These are phyloP conservation scores for Xiphophorus maculatus DNA, from an alignment of 2,113 vertebrate species.

Conservation along the genomic window DNA sequence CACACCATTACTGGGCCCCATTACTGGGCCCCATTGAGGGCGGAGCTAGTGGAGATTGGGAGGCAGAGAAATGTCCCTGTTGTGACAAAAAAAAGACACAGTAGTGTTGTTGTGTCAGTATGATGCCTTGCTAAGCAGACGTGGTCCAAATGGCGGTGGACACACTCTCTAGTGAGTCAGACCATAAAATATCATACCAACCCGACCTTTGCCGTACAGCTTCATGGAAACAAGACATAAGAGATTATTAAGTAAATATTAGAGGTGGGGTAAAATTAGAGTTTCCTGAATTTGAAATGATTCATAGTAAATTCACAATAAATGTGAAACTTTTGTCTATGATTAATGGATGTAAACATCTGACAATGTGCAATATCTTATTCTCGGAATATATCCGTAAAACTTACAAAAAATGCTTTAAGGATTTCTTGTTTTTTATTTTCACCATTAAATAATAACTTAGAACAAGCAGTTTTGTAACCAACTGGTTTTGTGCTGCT, in stretches of 20 bases:
- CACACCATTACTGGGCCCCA: no score
- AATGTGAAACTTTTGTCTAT: not conserved
- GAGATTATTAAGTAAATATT: not conserved
- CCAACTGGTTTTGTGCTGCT: not conserved
- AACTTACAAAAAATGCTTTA: not conserved
- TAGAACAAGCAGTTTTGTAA: slow-evolving; percentile 1
- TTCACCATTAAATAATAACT: not conserved
- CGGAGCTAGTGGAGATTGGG: no score
- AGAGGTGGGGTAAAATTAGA: not conserved
- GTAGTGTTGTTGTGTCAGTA: no score
- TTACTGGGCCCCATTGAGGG: no score
- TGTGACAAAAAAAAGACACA: no score
- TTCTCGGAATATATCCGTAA: not conserved
- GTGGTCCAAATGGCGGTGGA: no score
- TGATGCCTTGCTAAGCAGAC: no score
- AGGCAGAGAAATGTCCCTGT: no score
- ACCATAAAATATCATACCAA: no score
- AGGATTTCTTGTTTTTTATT: not conserved
- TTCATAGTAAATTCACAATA: not conserved
- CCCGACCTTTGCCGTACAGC: no score
- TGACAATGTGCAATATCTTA: not conserved
- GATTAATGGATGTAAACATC: not conserved
- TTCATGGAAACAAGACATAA: no score
- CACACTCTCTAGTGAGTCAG: no score
- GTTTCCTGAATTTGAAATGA: not conserved